These are phyloP conservation scores for Octonoba sinensis DNA, from an alignment of 2,888 invertebrate genomes.

Conservation along the genomic window DNA sequence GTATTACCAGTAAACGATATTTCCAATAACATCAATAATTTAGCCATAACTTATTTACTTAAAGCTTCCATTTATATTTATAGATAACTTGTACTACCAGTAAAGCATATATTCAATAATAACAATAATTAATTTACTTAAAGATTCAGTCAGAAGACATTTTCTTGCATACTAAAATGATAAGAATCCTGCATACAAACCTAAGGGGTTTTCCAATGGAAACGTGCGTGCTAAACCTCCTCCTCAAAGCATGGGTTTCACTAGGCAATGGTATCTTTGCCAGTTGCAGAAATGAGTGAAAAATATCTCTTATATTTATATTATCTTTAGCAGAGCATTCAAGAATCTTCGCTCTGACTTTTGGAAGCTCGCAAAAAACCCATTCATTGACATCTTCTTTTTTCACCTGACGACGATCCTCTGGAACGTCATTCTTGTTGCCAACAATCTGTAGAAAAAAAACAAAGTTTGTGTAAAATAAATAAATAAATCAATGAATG, in stretches of 20 bases:
- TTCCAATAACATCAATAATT: too few species aligned
- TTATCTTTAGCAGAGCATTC: constrained; percentile 85
- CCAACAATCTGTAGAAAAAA: constrained; percentile 79
- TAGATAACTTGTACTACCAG: too few species aligned
- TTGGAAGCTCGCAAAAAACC: constrained; percentile 81
- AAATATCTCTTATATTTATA: constrained; percentile 83
- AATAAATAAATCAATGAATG: too few species aligned
- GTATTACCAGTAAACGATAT: too few species aligned
- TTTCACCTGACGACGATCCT: constrained; percentile 77
- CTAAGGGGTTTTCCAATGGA: constrained; percentile 36
- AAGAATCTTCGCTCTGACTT: constrained; percentile 76
- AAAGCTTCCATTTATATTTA: too few species aligned
- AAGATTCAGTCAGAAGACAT: too few species aligned
- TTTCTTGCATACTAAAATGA: too few species aligned
- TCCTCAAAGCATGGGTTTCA: constrained; percentile 71
- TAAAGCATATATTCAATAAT: too few species aligned
- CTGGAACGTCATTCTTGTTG: constrained; percentile 87
- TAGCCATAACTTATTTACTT: too few species aligned
- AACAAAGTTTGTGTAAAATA: too few species aligned
- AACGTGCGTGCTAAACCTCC: constrained; percentile 63
- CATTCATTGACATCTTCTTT: constrained; percentile 85
- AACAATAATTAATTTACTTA: too few species aligned
- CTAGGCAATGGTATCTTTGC: constrained; percentile 76
- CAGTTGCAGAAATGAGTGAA: constrained; percentile 82
- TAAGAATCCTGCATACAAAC: too few species aligned